Base-by-base conservation (phyloP, 92 coral and sea anemone genomes). In the Epizoanthus ramosus region DNA sequence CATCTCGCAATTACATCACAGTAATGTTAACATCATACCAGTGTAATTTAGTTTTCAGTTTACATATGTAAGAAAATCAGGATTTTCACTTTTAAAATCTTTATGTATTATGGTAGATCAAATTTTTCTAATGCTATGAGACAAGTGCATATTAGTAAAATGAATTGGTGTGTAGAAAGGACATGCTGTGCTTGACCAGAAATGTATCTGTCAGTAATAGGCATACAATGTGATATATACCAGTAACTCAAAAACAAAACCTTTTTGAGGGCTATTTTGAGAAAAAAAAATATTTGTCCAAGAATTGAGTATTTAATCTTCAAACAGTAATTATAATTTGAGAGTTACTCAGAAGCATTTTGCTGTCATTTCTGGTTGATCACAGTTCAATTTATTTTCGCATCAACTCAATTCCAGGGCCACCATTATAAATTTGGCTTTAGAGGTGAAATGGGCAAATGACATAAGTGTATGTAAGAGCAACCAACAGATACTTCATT, bases 361-460 rank as follows among this genome's bases (percentile, higher is more conserved):
- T 12, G 70, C 14, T 22, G 43, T 60, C 71, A 61, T 77, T 77
- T 58, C 82, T 77, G 82, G 69, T 77, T 77, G 61, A 77, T 70
- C 82, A 77, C 82, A 77, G 63, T 23, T 9, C 24, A 60, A 61
- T 60, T 67, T 61, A 61, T 77, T 77, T 77, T 77, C 82, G 39
- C 82, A 77, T 60, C 71, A 76, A 77, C 71, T 59, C 63, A 53
- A 54, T 60, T 77, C 60, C 71, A 21, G 82, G 82, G 82, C 56
- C 82, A 77, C 69, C 41, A 15, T 77, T 63, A n/a, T 60, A 41
- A 41, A 75, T 57, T 57, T 77, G 54, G 22, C 82, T 39, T 77
- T 77, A 77, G 82, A 60, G 82, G 82, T 77, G 82, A 77, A 77
- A 61, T 60, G 82, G 82, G 85, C 52, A 80, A 67, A 67, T 80